These are phyloP conservation scores for Australoheros scitulus DNA, from an alignment of 2,113 vertebrate species.

Conservation along the genomic window DNA sequence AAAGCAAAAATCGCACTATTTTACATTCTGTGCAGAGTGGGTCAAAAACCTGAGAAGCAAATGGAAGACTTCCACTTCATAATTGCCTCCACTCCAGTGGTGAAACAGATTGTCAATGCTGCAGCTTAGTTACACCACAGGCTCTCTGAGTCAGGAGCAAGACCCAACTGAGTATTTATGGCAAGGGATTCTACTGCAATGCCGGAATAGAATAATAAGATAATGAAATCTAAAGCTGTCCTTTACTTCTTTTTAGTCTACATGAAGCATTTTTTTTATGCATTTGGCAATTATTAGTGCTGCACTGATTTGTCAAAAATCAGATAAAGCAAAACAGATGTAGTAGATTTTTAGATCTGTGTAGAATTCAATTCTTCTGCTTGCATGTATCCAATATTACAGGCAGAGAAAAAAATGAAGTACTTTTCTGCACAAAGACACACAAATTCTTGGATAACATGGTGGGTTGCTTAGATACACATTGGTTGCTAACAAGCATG, in stretches of 20 bases:
- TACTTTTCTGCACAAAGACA: neutral
- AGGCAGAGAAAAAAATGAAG: neutral
- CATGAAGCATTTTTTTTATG: neutral
- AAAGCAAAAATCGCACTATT: neutral
- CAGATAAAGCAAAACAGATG: neutral
- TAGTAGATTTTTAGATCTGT: neutral
- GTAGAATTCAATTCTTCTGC: neutral
- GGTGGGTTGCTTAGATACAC: conserved; percentile 19
- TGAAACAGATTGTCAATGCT: conserved; percentile 26
- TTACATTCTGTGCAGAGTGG: neutral
- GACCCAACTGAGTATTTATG: conserved; percentile 2
- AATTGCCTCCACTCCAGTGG: conserved; percentile 14
- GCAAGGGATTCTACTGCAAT: neutral
- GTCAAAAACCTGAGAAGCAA: conserved; percentile 10
- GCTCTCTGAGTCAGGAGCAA: conserved; percentile 8
- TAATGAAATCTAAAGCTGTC: neutral
- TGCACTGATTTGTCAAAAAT: neutral
- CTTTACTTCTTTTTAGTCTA: neutral
- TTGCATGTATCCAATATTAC: neutral
- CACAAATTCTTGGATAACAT: conserved; percentile 17
- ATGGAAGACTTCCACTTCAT: conserved; percentile 13
- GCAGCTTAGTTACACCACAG: conserved; percentile 26
- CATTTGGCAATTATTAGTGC: neutral
- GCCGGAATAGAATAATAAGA: neutral
- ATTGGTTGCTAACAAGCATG: neutral